These are phyloP conservation scores for Clarias laeviceps DNA, from an alignment of 2,797 vertebrate species.

Conservation along the genomic window DNA sequence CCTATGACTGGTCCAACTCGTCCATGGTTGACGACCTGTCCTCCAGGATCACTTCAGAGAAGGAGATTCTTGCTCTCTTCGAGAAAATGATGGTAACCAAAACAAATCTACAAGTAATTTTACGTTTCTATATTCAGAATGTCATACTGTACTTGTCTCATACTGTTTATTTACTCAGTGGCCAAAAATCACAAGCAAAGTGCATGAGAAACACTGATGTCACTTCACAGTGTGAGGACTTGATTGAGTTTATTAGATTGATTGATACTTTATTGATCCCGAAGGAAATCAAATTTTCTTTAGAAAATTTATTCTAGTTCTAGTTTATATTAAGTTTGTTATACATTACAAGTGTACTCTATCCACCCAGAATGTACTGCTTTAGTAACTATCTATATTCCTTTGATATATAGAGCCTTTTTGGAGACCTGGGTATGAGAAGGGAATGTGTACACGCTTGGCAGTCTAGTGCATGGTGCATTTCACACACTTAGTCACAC, in stretches of 20 bases:
- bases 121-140: too few species aligned
- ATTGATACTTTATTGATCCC: too few species aligned
- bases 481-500: neutral
- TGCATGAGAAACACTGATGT: too few species aligned
- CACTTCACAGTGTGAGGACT: neutral
- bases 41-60: slow-evolving; percentile 84
- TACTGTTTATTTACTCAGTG: neutral
- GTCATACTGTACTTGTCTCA: too few species aligned
- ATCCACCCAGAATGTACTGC: neutral
- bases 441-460: neutral
- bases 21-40: slow-evolving; percentile 78
- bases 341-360: neutral
- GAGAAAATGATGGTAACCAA: slow-evolving; percentile 98
- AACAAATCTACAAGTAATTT: neutral
- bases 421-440: neutral
- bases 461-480: neutral
- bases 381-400: neutral
- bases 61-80: slow-evolving; percentile 88
- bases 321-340: neutral
- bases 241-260: neutral
- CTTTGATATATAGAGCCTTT: neutral
- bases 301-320: too few species aligned
- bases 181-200: neutral
- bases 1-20: slow-evolving; percentile 72
- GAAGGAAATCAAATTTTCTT: too few species aligned